These are phyloP conservation scores for Lycocerus yunnanus DNA, from an alignment of 2,888 invertebrate genomes.

Conservation along the genomic window DNA sequence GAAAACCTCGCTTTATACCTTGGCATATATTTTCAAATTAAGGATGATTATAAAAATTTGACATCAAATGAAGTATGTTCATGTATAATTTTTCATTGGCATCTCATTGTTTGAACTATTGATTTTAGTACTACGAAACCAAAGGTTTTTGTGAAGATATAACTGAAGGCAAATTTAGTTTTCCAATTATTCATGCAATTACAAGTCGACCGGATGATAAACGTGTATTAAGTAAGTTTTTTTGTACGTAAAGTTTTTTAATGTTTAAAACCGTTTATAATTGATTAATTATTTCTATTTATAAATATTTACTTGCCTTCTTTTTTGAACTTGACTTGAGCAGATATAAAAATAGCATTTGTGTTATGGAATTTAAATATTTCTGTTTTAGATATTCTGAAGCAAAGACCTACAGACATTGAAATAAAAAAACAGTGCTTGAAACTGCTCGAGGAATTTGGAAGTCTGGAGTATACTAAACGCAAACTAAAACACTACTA, in stretches of 20 bases:
- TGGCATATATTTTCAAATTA: conserved; percentile 6
- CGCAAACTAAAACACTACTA: neutral
- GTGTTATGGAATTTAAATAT: too few relatives aligned
- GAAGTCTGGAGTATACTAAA: neutral
- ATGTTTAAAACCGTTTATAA: too few relatives aligned
- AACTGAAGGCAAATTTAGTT: neutral
- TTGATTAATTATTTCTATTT: too few relatives aligned
- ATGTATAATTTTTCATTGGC: neutral
- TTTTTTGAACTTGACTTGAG: too few relatives aligned
- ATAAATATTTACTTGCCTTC: too few relatives aligned
- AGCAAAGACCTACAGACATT: neutral
- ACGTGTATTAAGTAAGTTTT: neutral
- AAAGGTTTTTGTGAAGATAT: conserved; percentile 8
- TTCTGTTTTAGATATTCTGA: neutral
- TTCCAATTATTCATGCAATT: neutral
- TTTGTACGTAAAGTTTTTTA: too few relatives aligned
- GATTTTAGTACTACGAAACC: neutral
- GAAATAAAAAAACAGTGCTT: neutral
- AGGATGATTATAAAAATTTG: neutral
- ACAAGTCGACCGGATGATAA: neutral
- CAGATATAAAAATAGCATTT: too few relatives aligned
- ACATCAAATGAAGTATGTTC: neutral
- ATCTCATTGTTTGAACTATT: neutral
- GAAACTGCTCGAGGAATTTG: neutral
- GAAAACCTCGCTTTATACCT: neutral